A percentile compares a stretch with the other conserved stretches of the same genome.
phyloP scores from a whole-genome alignment of 2,888 invertebrate species.

The Heteropelma amictum region DNA sequence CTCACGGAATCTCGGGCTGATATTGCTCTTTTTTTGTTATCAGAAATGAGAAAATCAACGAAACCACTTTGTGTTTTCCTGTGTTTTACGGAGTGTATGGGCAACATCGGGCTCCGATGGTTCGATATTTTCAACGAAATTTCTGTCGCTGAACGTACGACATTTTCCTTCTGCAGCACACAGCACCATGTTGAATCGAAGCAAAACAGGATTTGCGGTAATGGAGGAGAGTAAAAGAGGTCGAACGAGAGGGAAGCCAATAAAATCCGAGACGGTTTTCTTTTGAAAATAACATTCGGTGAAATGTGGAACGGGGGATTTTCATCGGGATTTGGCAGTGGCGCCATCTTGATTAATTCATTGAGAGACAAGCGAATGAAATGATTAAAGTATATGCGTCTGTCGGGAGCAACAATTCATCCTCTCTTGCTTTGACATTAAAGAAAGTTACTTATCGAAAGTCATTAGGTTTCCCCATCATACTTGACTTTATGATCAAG shows the following conservation, averaged over 20 bases:
- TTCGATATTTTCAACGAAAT: slow-evolving; percentile 38
- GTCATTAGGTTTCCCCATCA: not conserved
- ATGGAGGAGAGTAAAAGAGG: slow-evolving; percentile 43
- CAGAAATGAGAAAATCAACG: slow-evolving; percentile 20
- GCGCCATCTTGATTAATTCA: not conserved
- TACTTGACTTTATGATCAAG: not conserved
- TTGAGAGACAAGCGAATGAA: not conserved
- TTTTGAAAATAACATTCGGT: slow-evolving; percentile 3
- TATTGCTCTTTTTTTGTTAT: slow-evolving; percentile 40
- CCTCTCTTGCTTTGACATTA: too few relatives aligned
- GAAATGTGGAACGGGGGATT: not conserved
- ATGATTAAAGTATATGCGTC: not conserved
- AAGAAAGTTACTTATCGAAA: not conserved
- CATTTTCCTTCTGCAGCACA: slow-evolving; percentile 4
- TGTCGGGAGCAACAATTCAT: too few relatives aligned
- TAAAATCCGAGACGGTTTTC: slow-evolving; percentile 64
- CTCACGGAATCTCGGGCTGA: slow-evolving; percentile 27
- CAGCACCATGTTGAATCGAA: slow-evolving; percentile 66
- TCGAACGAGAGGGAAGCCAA: slow-evolving; percentile 53
- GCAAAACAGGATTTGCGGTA: slow-evolving; percentile 72
- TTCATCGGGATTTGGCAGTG: not conserved
- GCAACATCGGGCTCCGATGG: slow-evolving; percentile 23
- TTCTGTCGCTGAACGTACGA: not conserved
- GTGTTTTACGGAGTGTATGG: slow-evolving; percentile 21
- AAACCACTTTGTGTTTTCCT: not conserved